phyloP scores from a whole-genome alignment of 1,140 invertebrate genomes.

The Zelostemma sp. region DNA sequence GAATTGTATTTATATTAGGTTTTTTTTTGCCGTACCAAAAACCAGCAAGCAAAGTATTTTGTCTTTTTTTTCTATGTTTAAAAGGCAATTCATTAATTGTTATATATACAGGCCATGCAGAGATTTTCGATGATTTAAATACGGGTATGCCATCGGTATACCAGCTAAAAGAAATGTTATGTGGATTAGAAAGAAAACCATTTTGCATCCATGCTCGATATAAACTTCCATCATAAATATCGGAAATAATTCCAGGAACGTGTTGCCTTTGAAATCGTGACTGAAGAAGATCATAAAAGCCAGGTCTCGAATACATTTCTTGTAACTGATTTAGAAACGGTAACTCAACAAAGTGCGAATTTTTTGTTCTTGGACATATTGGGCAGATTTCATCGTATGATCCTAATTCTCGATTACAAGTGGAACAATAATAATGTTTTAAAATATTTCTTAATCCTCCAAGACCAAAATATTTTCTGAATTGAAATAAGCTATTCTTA shows the following conservation, averaged over 20 bases:
- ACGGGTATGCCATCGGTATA: constrained; percentile 56
- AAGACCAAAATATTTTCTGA: constrained; percentile 21
- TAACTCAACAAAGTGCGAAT: constrained; percentile 23
- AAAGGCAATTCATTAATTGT: constrained; percentile 55
- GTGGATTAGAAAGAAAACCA: constrained; percentile 35
- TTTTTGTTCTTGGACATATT: constrained; percentile 13
- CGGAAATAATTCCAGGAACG: constrained; percentile 5
- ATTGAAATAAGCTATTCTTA: constrained; percentile 23
- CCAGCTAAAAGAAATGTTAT: constrained; percentile 45
- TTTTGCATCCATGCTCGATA: constrained; percentile 20
- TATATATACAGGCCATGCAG: constrained; percentile 54
- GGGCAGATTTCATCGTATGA: not conserved
- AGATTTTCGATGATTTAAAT: no score
- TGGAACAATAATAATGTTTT: constrained; percentile 24
- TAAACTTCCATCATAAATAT: constrained; percentile 18
- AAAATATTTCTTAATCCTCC: not conserved
- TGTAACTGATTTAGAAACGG: constrained; percentile 20
- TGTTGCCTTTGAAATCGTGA: constrained; percentile 9
- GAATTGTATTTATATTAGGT: constrained; percentile 15
- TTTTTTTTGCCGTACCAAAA: constrained; percentile 37
- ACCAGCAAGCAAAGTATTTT: constrained; percentile 44
- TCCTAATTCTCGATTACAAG: constrained; percentile 3
- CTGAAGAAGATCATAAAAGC: constrained; percentile 22
- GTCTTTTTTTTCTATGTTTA: constrained; percentile 36
- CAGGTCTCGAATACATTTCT: constrained; percentile 21